Percentiles rank a stretch among this genome's conserved stretches.
These are phyloP conservation scores for Kryptopterus vitreolus DNA, from an alignment of 2,797 vertebrate genomes.

Conservation along the genomic window DNA sequence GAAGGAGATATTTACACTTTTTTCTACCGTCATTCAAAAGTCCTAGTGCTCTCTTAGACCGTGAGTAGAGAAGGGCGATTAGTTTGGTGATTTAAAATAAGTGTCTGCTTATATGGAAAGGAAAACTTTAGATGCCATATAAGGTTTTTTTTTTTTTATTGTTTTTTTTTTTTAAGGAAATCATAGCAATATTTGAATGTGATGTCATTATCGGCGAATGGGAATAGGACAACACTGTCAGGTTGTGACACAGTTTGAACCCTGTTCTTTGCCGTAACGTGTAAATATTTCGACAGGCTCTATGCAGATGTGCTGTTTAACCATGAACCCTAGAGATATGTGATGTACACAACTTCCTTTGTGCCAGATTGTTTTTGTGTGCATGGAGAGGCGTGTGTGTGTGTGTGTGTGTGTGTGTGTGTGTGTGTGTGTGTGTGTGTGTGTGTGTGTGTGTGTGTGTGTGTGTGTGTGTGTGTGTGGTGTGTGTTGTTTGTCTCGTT, in stretches of 20 bases:
- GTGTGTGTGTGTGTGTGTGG: too few species aligned
- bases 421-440: too few species aligned
- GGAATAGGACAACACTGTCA: not conserved
- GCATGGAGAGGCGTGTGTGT: too few species aligned
- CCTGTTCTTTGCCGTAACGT: not conserved
- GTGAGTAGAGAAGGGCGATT: not conserved
- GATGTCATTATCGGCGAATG: not conserved
- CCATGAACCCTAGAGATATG: not conserved
- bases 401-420: not conserved
- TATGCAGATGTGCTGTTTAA: not conserved
- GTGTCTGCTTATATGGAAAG: not conserved
- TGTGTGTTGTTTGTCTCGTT: too few species aligned
- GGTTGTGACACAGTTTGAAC: not conserved
- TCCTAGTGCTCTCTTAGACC: not conserved
- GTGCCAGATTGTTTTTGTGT: constrained; percentile 1
- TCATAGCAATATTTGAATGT: constrained; percentile 1
- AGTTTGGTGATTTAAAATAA: not conserved
- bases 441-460: not conserved
- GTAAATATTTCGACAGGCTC: not conserved
- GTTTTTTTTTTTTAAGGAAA: not conserved
- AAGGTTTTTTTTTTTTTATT: not conserved
- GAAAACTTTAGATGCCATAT: not conserved
- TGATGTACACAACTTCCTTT: not conserved
- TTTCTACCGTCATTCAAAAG: not conserved
- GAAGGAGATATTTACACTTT: not conserved